phyloP scores from a whole-genome alignment of 2,888 invertebrate species.

The Tolmerus cingulatus region DNA sequence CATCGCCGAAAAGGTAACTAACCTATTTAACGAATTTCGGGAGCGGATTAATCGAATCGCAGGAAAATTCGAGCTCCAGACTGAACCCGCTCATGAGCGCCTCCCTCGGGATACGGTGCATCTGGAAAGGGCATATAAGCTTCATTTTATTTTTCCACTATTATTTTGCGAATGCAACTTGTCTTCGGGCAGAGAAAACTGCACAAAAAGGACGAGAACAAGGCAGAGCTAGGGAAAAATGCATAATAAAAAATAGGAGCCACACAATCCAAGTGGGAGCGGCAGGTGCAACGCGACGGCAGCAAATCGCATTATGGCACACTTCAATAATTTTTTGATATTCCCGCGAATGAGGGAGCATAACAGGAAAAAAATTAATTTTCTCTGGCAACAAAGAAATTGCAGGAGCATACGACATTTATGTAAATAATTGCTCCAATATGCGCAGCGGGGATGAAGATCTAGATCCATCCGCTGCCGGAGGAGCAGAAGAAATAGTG shows the following conservation, averaged over 20 bases:
- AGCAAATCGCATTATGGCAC: conserved; percentile 3
- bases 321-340: conserved; percentile 10
- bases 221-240: not conserved
- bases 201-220: too few species aligned
- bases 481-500: not conserved
- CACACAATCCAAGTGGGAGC: not conserved
- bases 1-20: not conserved
- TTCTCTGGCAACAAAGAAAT: conserved; percentile 3
- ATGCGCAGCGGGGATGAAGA: not conserved
- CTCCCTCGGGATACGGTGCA: not conserved
- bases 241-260: not conserved
- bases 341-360: not conserved
- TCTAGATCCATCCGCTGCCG: not conserved
- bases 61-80: not conserved
- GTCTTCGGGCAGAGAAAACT: not conserved
- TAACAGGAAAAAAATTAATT: not conserved
- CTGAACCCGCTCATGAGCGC: not conserved
- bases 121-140: not conserved
- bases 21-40: not conserved
- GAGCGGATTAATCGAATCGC: not conserved
- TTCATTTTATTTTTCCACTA: not conserved
- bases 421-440: conserved; percentile 20
- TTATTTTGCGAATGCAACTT: not conserved
- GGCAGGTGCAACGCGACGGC: not conserved
- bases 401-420: not conserved